These are phyloP conservation scores for Fregetta grallaria DNA, from an alignment of 2,113 vertebrate species.

Conservation along the genomic window DNA sequence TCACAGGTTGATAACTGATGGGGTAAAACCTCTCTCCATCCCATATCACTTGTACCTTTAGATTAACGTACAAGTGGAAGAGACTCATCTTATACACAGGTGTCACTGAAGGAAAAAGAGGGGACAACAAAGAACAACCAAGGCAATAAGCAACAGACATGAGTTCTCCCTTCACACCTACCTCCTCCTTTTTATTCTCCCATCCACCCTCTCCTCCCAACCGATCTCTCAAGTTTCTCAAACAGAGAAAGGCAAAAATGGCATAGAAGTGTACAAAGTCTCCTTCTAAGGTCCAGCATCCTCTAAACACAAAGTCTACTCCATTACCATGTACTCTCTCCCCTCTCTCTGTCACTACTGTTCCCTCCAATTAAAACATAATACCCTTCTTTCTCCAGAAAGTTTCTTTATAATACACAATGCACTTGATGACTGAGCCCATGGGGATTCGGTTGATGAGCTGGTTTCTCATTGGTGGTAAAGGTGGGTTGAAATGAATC, in stretches of 20 bases:
- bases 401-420: conserved; percentile 93
- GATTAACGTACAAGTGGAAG: not conserved
- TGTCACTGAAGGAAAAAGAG: not conserved
- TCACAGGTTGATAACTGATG: not conserved
- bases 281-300: not conserved
- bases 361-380: not conserved
- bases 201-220: not conserved
- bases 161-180: not conserved
- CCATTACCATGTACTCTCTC: not conserved
- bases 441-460: conserved; percentile 91
- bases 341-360: not conserved
- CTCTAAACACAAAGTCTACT: not conserved
- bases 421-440: conserved; percentile 97
- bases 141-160: not conserved
- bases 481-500: conserved; percentile 91
- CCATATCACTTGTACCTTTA: not conserved
- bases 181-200: not conserved
- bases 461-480: conserved; percentile 92
- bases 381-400: conserved; percentile 96
- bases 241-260: not conserved
- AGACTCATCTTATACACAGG: not conserved
- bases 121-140: not conserved
- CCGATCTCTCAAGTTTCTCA: not conserved
- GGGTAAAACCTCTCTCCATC: not conserved
- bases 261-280: not conserved